Conservation (phyloP, 2,113 vertebrate species). For the Alethe castanea region DNA sequence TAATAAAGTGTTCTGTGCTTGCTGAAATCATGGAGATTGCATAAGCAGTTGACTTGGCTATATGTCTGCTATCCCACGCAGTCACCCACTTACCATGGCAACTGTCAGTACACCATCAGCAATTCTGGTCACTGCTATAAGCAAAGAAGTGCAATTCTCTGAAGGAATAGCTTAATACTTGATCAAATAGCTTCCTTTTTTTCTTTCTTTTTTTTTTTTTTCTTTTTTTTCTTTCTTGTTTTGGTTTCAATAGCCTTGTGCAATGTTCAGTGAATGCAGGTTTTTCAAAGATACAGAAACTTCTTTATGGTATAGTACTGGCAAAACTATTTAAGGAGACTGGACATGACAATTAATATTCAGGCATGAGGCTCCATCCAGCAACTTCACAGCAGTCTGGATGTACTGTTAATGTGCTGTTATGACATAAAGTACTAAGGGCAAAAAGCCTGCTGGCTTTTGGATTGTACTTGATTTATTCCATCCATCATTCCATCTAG, state of each 20-base stretch:
- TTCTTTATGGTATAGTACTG: neutral
- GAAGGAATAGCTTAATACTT: constrained; percentile 24
- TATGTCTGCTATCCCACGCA: constrained; percentile 52
- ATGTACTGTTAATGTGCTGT: neutral
- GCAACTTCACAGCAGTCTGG: neutral
- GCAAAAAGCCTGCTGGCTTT: constrained; percentile 7
- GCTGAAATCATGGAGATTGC: neutral
- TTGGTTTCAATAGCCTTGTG: neutral
- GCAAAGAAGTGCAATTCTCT: neutral
- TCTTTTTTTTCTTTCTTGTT: neutral
- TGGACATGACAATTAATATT: neutral
- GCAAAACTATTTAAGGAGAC: neutral
- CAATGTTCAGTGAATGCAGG: neutral
- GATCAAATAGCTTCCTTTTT: neutral
- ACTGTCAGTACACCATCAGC: constrained; percentile 54
- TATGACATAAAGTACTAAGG: neutral
- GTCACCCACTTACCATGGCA: constrained; percentile 46
- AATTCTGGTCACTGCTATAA: constrained; percentile 48
- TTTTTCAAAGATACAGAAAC: neutral
- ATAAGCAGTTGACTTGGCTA: constrained; percentile 56
- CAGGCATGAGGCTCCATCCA: neutral
- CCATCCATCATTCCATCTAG: neutral
- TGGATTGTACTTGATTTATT: constrained; percentile 15
- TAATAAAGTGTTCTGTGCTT: constrained; percentile 15
- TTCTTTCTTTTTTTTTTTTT: neutral